Conservation (phyloP, 2,888 invertebrate genomes). For the Heliconius charithonia region DNA sequence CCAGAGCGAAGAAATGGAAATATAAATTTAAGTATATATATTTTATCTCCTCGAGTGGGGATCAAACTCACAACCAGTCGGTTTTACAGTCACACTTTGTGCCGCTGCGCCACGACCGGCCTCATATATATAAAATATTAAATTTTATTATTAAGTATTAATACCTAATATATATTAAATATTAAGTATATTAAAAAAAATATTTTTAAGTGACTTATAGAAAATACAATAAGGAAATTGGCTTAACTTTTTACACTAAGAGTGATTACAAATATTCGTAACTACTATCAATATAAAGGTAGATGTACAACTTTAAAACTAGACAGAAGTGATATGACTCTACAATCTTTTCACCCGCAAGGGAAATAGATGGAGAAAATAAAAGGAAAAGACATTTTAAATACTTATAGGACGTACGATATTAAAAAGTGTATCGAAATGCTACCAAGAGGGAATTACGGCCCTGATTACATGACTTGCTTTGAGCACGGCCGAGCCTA, state of each 20-base stretch:
- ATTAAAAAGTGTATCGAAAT: slow-evolving; percentile 27
- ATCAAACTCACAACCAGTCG: too few relatives aligned
- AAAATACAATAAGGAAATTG: neutral
- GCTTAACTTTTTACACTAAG: too few relatives aligned
- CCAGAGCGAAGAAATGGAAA: too few relatives aligned
- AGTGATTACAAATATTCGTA: too few relatives aligned
- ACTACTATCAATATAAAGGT: neutral
- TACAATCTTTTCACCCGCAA: neutral
- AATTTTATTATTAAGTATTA: too few relatives aligned
- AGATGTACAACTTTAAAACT: neutral
- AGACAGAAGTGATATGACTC: slow-evolving; percentile 5
- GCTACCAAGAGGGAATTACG: slow-evolving; percentile 17
- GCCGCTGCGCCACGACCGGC: too few relatives aligned
- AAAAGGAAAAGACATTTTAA: slow-evolving; percentile 8
- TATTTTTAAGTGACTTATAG: neutral
- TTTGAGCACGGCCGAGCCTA: slow-evolving; percentile 52
- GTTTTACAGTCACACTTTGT: too few relatives aligned
- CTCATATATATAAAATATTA: too few relatives aligned
- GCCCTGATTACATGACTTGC: slow-evolving; percentile 23
- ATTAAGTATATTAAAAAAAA: too few relatives aligned
- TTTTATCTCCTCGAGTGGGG: too few relatives aligned
- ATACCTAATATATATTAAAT: too few relatives aligned
- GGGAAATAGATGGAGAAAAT: slow-evolving; percentile 2
- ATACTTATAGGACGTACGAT: slow-evolving; percentile 11
- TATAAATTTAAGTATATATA: too few relatives aligned